phyloP scores from a whole-genome alignment of 2,888 invertebrate species.

The Terebella lapidaria region DNA sequence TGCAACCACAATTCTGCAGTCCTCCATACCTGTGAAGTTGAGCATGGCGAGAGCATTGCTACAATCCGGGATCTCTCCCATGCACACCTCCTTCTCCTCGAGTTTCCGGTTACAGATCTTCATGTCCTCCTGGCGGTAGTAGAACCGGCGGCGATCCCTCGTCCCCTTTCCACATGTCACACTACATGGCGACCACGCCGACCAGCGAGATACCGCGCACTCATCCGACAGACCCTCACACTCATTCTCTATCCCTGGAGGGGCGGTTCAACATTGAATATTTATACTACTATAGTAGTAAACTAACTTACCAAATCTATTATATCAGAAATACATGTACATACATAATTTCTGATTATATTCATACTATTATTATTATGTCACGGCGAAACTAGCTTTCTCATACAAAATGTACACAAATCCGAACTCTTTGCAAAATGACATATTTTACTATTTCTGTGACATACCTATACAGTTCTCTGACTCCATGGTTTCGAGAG shows the following conservation, averaged over 20 bases:
- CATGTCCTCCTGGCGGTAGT: conserved; percentile 12
- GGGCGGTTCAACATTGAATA: too few species aligned
- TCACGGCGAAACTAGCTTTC: too few species aligned
- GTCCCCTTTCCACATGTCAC: conserved; percentile 60
- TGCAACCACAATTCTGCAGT: too few species aligned
- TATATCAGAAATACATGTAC: too few species aligned
- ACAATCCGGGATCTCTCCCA: conserved; percentile 32
- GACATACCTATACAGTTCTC: conserved; percentile 43
- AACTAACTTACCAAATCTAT: too few species aligned
- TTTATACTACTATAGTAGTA: too few species aligned
- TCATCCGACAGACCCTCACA: conserved; percentile 21
- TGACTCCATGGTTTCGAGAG: conserved; percentile 35
- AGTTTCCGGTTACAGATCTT: conserved; percentile 12
- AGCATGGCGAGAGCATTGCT: conserved; percentile 47
- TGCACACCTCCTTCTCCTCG: conserved; percentile 17
- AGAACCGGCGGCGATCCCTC: conserved; percentile 59
- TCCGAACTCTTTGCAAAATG: too few species aligned
- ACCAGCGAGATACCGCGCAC: conserved; percentile 60
- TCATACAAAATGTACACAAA: too few species aligned
- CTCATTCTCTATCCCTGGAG: conserved; percentile 24
- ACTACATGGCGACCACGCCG: conserved; percentile 57
- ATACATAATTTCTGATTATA: too few species aligned
- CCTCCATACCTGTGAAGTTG: conserved; percentile 45
- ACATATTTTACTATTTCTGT: too few species aligned
- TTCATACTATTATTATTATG: too few species aligned